Conservation (phyloP, 2,888 invertebrate species). For the Eubasilissa splendida region DNA sequence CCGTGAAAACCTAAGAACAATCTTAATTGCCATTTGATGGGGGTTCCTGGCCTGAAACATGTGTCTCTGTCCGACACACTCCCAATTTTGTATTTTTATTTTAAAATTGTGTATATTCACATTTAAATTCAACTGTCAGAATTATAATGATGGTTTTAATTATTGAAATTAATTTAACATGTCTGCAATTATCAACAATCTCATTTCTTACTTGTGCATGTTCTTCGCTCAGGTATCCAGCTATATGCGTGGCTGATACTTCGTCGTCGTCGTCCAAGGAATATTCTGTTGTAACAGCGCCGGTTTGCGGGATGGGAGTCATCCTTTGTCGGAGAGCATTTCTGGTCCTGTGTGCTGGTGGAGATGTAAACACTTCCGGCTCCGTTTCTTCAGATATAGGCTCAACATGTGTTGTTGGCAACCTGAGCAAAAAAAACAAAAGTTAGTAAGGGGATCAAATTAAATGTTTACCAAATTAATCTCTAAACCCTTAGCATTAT, state of each 20-base stretch:
- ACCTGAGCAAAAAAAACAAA: conserved; percentile 13
- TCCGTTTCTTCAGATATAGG: conserved; percentile 47
- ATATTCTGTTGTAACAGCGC: conserved; percentile 75
- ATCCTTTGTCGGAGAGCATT: conserved; percentile 62
- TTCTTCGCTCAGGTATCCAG: conserved; percentile 62
- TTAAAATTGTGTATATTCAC: no score
- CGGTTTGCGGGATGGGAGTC: conserved; percentile 61
- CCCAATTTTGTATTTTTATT: no score
- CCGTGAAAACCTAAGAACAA: no score
- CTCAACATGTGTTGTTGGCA: conserved; percentile 41
- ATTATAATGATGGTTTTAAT: background rate
- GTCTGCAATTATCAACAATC: background rate
- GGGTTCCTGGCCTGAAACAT: no score
- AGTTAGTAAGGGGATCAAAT: no score
- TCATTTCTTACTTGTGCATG: conserved; percentile 66
- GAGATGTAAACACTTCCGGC: conserved; percentile 59
- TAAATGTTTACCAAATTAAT: no score
- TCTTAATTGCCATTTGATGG: no score
- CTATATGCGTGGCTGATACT: background rate
- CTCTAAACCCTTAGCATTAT: no score
- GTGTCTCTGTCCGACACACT: no score
- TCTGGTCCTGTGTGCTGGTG: conserved; percentile 65
- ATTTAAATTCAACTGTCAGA: no score
- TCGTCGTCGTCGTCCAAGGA: conserved; percentile 42
- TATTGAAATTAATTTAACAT: no score